Evolutionary conservation across 1,140 invertebrate genomes (phyloP).

Genomic region (Conopomorpha cramerella): DNA sequence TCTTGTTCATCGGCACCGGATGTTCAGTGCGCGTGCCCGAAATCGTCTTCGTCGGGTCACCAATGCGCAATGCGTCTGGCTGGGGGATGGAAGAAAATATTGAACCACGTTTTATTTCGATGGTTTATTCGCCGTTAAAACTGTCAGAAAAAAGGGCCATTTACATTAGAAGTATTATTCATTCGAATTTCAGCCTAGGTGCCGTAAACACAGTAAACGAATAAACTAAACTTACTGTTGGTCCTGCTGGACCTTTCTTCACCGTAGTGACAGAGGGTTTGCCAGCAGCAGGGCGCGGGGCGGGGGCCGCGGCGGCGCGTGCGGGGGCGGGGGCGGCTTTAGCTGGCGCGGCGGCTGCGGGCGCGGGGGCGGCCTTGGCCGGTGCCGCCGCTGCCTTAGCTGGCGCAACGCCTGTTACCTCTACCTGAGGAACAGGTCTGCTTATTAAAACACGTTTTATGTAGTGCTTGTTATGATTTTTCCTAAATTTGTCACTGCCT

Average conservation of each 20-base stretch:
- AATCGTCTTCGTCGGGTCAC: conserved; percentile 61
- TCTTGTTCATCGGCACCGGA: conserved; percentile 97
- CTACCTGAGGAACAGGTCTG: conserved; percentile 23
- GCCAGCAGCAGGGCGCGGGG: conserved; percentile 41
- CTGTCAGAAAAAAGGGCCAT: not conserved
- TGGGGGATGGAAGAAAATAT: conserved; percentile 6
- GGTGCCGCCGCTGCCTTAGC: conserved; percentile 12
- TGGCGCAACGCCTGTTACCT: conserved; percentile 35
- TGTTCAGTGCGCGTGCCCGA: conserved; percentile 88
- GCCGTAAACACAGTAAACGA: not conserved
- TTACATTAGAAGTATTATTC: not conserved
- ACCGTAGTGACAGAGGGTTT: conserved; percentile 15
- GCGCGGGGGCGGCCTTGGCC: conserved; percentile 8
- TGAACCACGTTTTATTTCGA: conserved; percentile 18
- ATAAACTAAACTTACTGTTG: not conserved
- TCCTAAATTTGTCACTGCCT: too few species aligned
- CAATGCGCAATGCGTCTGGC: conserved; percentile 21
- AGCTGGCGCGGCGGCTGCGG: conserved; percentile 10
- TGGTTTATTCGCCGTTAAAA: not conserved
- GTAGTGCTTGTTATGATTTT: too few species aligned
- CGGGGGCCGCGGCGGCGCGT: conserved; percentile 41
- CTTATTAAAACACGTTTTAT: too few species aligned
- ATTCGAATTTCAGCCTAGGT: not conserved
- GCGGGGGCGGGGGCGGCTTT: conserved; percentile 31
- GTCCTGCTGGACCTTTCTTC: conserved; percentile 17